phyloP scores from a whole-genome alignment of 1,140 invertebrate genomes.

The Ganaspis sp. region DNA sequence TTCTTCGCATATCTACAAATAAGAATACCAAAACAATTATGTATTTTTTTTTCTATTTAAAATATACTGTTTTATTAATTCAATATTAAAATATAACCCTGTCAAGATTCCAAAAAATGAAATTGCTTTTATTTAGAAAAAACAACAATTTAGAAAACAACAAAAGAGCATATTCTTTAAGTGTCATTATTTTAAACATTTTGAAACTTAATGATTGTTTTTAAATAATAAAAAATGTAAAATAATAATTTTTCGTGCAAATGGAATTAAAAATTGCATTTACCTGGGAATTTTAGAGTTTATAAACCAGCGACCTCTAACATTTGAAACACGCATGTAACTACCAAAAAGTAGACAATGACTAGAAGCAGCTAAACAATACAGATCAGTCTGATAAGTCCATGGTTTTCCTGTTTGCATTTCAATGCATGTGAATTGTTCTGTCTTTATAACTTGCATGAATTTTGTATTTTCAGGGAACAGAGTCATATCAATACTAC shows the following conservation, averaged over 20 bases:
- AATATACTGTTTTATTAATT: too few species aligned
- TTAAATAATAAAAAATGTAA: too few species aligned
- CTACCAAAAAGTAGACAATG: constrained; percentile 90
- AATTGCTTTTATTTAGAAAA: too few species aligned
- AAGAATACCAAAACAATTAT: constrained; percentile 50
- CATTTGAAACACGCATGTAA: constrained; percentile 89
- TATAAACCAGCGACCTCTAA: constrained; percentile 81
- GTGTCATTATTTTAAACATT: too few species aligned
- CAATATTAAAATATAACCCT: too few species aligned
- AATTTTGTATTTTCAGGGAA: constrained; percentile 89
- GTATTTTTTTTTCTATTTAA: too few species aligned
- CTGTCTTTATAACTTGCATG: constrained; percentile 82
- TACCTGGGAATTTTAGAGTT: constrained; percentile 82
- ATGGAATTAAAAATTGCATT: constrained; percentile 26
- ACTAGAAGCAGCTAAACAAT: constrained; percentile 90
- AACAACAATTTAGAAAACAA: too few species aligned
- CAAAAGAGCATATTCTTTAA: too few species aligned
- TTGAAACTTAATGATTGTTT: too few species aligned
- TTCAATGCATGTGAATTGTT: constrained; percentile 89
- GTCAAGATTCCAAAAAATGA: too few species aligned
- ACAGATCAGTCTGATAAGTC: constrained; percentile 95
- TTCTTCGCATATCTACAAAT: constrained; percentile 80
- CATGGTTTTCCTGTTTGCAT: constrained; percentile 91
- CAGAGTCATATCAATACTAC: constrained; percentile 91
- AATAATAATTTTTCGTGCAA: too few species aligned